Evolutionary conservation across 2,888 invertebrate genomes (phyloP).

Genomic region (Junonia oenone): DNA sequence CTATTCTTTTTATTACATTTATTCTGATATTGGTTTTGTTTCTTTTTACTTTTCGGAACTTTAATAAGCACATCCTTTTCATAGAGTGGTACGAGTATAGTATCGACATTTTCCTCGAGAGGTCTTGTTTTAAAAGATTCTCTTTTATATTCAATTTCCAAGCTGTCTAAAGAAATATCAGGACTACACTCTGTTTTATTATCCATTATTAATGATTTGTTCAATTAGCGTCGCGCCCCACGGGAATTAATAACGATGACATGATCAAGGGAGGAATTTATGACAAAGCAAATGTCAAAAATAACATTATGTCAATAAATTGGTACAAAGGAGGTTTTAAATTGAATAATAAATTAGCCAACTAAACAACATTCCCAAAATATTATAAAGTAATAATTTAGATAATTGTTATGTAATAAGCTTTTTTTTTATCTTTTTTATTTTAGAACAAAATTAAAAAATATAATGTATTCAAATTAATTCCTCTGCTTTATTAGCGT

Average conservation of each 20-base stretch:
- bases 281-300: not conserved
- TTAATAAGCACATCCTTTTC: conserved; percentile 69
- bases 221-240: conserved; percentile 12
- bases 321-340: not conserved
- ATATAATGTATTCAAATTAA: not conserved
- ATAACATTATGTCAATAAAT: not conserved
- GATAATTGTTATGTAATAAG: not conserved
- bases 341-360: not conserved
- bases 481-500: not conserved
- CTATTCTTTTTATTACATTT: conserved; percentile 33
- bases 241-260: not conserved
- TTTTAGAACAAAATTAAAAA: not conserved
- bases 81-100: conserved; percentile 70
- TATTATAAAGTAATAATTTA: too few relatives aligned
- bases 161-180: conserved; percentile 61
- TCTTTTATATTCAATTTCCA: conserved; percentile 48
- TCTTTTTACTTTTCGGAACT: conserved; percentile 52
- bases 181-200: conserved; percentile 50
- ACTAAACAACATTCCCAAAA: too few relatives aligned
- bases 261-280: not conserved
- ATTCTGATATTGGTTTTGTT: conserved; percentile 34
- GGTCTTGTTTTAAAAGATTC: conserved; percentile 38
- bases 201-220: conserved; percentile 42
- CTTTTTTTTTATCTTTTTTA: not conserved
- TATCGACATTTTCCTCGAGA: conserved; percentile 54